Evolutionary conservation across 2,888 invertebrate species (phyloP).

Genomic region (Drosophila meridionalis): DNA sequence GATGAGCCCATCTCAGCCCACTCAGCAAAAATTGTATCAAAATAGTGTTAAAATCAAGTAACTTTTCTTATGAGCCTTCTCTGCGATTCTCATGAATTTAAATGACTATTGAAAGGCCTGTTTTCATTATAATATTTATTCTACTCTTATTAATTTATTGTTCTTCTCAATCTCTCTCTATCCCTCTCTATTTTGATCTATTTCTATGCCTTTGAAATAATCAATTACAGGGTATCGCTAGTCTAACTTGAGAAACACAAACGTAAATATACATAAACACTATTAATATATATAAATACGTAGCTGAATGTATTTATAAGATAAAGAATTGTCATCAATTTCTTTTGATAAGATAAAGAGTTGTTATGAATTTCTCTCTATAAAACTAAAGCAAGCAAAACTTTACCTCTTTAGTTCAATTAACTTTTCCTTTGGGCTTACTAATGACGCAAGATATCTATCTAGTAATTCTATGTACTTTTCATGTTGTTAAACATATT

Average conservation of each 20-base stretch:
- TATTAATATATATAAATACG: neutral
- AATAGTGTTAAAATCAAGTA: neutral
- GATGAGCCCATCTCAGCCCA: too few relatives aligned
- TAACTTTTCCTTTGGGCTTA: neutral
- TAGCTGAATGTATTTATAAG: neutral
- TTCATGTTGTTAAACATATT: neutral
- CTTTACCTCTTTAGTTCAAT: too few relatives aligned
- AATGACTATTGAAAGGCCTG: neutral
- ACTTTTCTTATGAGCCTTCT: neutral
- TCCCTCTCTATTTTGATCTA: neutral
- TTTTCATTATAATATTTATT: neutral
- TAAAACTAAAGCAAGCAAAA: too few relatives aligned
- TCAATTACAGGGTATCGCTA: neutral
- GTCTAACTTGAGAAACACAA: neutral
- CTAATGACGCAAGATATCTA: neutral
- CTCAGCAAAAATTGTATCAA: neutral
- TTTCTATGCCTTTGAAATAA: too few relatives aligned
- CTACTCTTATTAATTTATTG: neutral
- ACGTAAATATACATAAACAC: neutral
- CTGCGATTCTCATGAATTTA: neutral
- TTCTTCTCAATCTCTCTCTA: neutral
- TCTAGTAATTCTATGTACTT: neutral
- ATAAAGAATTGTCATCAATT: neutral
- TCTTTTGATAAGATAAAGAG: conserved; percentile 1
- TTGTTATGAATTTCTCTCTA: neutral